Evolutionary conservation across 2,797 vertebrate species (phyloP), one percentile per base, ranked within the genome.

Genomic region (Etheostoma nigrum): DNA sequence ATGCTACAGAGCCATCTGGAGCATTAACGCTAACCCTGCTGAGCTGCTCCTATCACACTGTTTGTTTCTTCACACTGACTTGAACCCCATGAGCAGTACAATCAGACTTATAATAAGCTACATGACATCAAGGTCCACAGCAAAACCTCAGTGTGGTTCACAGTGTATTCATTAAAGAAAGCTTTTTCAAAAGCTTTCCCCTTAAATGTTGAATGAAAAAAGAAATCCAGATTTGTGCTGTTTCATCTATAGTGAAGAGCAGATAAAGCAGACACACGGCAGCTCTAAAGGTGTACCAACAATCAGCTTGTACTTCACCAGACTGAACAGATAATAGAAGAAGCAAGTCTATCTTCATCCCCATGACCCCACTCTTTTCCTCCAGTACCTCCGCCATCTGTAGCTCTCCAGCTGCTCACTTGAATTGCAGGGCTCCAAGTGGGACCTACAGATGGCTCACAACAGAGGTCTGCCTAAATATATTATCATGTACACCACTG

Each of bases 341-440:
- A 78, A 74, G 69, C 40, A 62, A 55, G 79, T 81, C 62, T 66
- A 61, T 76, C 74, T 76, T 81, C 67, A 70, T 75, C 71, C 51
- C 84, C 52, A 13, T 47, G 71, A 88, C 88, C 79, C 65, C 79
- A 18, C 78, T 80, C 78, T 78, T 82, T 78, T 70, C 73, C 79
- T 83, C 52, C 71, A 58, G 44, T 72, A 84, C 79, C 84, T 82
- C 82, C 67, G 92, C 93, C 95, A 96, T 94, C 94, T 96, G 95
- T 88, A 94, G 88, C 81, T 89, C 91, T 94, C 88, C 93, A 96
- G 94, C 93, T 96, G 95, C 92, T 96, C 91, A 89, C 78, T 87
- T 92, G 90, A 94, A 93, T 93, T 77, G 90, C 86, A 82, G 74
- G 74, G 64, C 93, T 81, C 80, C 49, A 86, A 85, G 73, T 53